These are phyloP conservation scores for Hydrotaea cyrtoneurina DNA, from an alignment of 2,888 invertebrate genomes.

Conservation along the genomic window DNA sequence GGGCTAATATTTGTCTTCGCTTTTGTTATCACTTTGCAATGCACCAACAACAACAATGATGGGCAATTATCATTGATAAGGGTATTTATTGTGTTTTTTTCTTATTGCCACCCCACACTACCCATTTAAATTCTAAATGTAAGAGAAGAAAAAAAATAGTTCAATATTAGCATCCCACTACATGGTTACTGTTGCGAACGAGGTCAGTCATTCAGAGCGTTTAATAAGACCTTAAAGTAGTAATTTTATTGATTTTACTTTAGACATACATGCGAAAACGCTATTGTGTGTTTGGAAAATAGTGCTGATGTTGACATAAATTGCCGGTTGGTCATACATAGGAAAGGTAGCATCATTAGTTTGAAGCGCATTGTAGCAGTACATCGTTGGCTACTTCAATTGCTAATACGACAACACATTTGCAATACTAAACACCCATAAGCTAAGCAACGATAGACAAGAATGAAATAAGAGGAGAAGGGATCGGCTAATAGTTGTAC, in stretches of 20 bases:
- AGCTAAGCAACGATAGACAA: no score
- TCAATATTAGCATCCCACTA: constrained; percentile 13
- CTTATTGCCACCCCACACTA: neutral
- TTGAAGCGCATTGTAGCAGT: no score
- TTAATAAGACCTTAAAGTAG: constrained; percentile 24
- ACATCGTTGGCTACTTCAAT: no score
- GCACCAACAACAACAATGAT: neutral
- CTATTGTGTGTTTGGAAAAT: no score
- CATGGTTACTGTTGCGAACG: neutral
- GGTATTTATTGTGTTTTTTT: neutral
- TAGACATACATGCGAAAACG: no score
- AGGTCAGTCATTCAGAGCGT: neutral
- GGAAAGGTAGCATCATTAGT: no score
- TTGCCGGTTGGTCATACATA: no score
- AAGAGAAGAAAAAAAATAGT: neutral
- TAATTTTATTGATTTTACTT: constrained; percentile 34
- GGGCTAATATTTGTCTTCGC: neutral
- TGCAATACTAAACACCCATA: no score
- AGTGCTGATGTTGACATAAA: no score
- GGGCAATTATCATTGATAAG: constrained; percentile 28
- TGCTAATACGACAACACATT: no score
- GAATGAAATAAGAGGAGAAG: no score
- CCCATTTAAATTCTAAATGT: constrained; percentile 25
- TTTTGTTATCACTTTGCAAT: constrained; percentile 29
- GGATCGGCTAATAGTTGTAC: no score